Base-by-base conservation (phyloP, 2,888 invertebrate species). In the Thymelicus acteon region DNA sequence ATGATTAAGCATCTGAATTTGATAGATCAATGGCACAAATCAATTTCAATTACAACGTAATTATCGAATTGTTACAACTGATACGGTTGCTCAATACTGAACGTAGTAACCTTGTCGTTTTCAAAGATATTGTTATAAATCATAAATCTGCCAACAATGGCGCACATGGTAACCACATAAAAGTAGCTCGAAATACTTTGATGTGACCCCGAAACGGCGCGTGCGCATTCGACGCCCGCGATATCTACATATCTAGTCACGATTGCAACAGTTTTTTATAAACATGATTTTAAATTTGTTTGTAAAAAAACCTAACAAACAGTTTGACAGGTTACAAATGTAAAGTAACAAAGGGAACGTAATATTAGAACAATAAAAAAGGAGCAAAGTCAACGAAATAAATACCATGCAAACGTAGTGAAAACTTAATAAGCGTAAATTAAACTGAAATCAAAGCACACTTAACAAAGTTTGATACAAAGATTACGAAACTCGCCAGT, bases 61-160 rank as follows among this genome's bases (percentile, higher is more conserved):
- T 63, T 58, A 63, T 64, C 67, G 54, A 74, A 61, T 65, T 62
- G 67, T 65, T 61, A 75, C 69, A 49, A 60, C 66, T 71, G 72
- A 79, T 79, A 80, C 76, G 76, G 77, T 83, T 84, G 75, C 80
- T 75, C 82, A 84, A 85, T 76, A 67, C 72, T 67, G 73, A 72
- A 71, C 60, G 72, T 73, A 75, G 79, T 81, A 82, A 85, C 92
- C 93, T 92, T 93, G 91, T 82, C 78, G 76, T 75, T 82, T 82
- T 76, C 80, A 80, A 83, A 82, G 83, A 77, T 81, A 83, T 78
- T 79, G 77, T 80, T 84, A 90, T 92, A 87, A 91, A 92, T 92
- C 90, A 92, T 85, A 85, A 85, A 82, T 80, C 83, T 75, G 81
- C 82, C 79, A 88, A 92, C 91, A 93, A 92, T 90, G 78, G 85